Evolutionary conservation across 1,140 invertebrate genomes (phyloP), one percentile per base, ranked within the genome.

Genomic region (Megalonaias nervosa): DNA sequence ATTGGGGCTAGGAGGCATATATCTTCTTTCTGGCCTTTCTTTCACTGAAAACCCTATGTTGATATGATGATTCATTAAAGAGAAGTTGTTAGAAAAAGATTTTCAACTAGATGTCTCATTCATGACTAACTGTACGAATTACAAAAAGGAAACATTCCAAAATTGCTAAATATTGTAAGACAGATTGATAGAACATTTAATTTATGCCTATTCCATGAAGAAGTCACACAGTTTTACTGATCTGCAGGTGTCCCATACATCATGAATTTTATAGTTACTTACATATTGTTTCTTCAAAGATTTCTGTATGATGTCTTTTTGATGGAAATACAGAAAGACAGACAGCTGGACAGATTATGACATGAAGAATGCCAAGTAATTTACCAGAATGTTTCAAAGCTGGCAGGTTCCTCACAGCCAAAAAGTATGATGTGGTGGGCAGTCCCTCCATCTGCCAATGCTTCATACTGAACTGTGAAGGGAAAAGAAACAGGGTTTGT

Each of bases 381-480:
- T 91, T 91, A 95, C 96, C 97, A 99, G 64, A 96, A 94, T 70
- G 92, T 89, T 81, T 95, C 93, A 76, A 93, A 91, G 61, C 93
- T 94, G 60, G 96, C 96, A 9, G 97, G 97, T 76, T 93, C 92
- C 57, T 93, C 93, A 74, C 98, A 99, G 19, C 97, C 97, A 91
- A 98, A 99, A 2, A 99, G 89, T 65, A 99, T 91, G 93, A 99
- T 98, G 89, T 99, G 98, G 92, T 99, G 98, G 23, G 96, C 96
- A 12, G 94, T 96, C 82, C 95, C 92, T 94, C 96, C 96, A n/a
- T 96, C 95, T 1, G 97, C 97, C 90, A 98, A 96, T 15, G 98
- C 97, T 90, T 97, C 93, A 91, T 98, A 99, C 77, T 95, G 96
- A 85, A 96, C 96, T 96, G 87, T 48, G 38, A 48, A 6, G 38